Base-by-base conservation (phyloP, 2,888 invertebrate species). In the Tenodera sinensis region DNA sequence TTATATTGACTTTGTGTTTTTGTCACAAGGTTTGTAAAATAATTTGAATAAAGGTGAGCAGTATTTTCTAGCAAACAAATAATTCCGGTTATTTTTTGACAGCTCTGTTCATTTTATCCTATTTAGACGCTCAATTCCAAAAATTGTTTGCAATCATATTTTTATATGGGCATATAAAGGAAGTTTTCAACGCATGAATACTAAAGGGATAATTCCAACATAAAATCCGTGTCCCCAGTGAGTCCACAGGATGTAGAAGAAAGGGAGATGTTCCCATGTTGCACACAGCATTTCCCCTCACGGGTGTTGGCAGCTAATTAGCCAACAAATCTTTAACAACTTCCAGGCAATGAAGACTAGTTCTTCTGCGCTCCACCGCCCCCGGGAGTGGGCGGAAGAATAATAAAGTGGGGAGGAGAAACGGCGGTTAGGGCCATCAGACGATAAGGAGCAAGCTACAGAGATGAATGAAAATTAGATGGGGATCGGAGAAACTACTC, bases 321-420 rank as follows among this genome's bases (percentile, higher is more conserved):
- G 90, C 88, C 90, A 91, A 90, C 91, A 91, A 91, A 91, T 91
- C 91, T 91, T 91, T 91, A 90, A 91, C 91, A 91, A 90, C 89
- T 90, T 84, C 82, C 85, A 83, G 89, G 87, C 89, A 87, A 88
- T 88, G 88, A 88, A 88, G 88, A 88, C 83, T 71, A 71, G 20
- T 47, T 34, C 42, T 47, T 47, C 27, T 42, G 47, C 27, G 34
- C 42, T 30, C 85, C 85, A n/a, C 27, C 34, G 34, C 85, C 85
- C 34, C 85, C 85, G 54, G 54, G 54, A 71, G 54, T 71, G 54
- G 54, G 54, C 54, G 54, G 54, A 71, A 71, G 54, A 71, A 71
- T 71, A 71, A 71, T 71, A 71, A 71, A 71, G 54, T 71, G 54
- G 54, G 54, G 20, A 71, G 54, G 54, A 71, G 54, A 71, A 71